Base-by-base conservation (phyloP, 2,797 vertebrate species). In the Pteronotus mesoamericanus region DNA sequence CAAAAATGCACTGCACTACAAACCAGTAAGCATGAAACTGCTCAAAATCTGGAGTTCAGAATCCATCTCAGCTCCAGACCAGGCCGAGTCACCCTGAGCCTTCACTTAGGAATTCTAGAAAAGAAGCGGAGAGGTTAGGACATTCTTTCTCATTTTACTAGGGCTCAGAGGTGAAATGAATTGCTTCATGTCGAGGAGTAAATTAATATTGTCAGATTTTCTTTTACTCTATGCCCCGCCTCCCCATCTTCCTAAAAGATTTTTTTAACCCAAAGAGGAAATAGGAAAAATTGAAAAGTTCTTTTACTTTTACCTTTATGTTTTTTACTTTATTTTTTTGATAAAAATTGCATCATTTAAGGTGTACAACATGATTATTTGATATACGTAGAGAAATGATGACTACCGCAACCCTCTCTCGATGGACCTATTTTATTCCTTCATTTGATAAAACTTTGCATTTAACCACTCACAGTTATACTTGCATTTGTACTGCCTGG, bases 1-100 rank as follows among this genome's bases (percentile, higher is more conserved):
- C 97, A 97, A 91, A 95, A 97, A 91, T 75, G 78, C 51, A 95
- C 68, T 42, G 59, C n/a, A 46, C 46, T 89, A 37, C 57, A 74
- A 59, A 83, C 29, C 69, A 82, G 71, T 9, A 46, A 84, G 29
- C 53, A 75, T 5, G 42, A 48, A 96, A 91, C 32, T 11, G 34
- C 24, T 86, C 61, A 22, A 86, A n/a, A 29, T 42, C 71, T 77
- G 83, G 57, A 82, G 75, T 46, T 85, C 53, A 39, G 71, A 89
- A 66, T n/a, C 55, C 9, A 14, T 32, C 77, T 80, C 71, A 11
- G 34, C 32, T 79, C 59, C 46, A 68, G 46, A 21, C 14, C n/a
- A 37, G 48, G 57, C 24, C 66, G 7, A n/a, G 9, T n/a, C 4
- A 22, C 7, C 2, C n/a, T 24, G 46, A 69, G 32, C 6, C 74